Evolutionary conservation across 2,888 invertebrate species (phyloP), one percentile per base, ranked within the genome.

Genomic region (Gortyna flavago): DNA sequence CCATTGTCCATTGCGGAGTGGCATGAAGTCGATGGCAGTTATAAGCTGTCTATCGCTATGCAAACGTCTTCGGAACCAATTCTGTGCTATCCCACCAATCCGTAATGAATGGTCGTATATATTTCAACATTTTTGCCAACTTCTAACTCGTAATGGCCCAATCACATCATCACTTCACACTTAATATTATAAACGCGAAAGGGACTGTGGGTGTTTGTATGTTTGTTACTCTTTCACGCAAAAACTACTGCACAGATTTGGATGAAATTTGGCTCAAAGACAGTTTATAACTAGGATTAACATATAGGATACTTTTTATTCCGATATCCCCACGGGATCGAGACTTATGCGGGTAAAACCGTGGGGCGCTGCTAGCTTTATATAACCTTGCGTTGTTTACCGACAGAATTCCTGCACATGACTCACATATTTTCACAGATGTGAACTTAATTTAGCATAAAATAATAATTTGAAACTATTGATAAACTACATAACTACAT

Each of bases 361-460:
- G 13, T 13, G 44, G 11, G 13, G 13, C 13, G 13, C 4, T 44
- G 44, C 13, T 44, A 44, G 21, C 67, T 32, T 25, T 54, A 35
- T 7, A 59, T 70, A 66, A 32, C 44, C 13, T 51, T 44, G 29
- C 38, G 25, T 62, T n/a, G 61, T 81, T 72, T 77, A 54, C 35
- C 18, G 18, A 66, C 13, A 2, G 16, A 66, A 70, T 73, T 69
- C 48, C 51, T 70, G 73, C 25, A 64, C 32, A 59, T 81, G 69
- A 78, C 25, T 69, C 78, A 81, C 35, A 57, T 72, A 77, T 81
- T 72, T 67, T 48, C 8, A 66, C 78, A 83, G 68, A 13, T 72
- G 83, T 67, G 4, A 54, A 72, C 7, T 72, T 59, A 77, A 38
- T 69, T 62, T 32, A 48, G 13, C 41, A 32, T 65, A 70, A 80